Evolutionary conservation across 2,113 vertebrate genomes (phyloP), one percentile per base, ranked within the genome.

Genomic region (Calonectris borealis): DNA sequence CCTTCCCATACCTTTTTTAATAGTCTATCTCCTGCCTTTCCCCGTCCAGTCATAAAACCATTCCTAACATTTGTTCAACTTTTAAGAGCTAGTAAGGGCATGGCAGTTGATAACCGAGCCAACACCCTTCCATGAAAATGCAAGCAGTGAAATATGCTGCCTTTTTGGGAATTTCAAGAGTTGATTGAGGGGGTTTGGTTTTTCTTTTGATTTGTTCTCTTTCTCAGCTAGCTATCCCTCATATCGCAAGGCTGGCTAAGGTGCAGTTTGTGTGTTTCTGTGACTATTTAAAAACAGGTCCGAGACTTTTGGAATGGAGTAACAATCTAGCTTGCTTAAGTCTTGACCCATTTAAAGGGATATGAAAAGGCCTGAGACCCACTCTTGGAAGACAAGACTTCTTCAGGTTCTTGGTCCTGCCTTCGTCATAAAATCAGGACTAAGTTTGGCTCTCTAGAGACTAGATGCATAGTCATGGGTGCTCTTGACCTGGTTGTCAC

Each of bases 1-100:
- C 93, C 86, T 97, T 96, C 93, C 86, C 92, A 77, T 94, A 96
- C 94, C 64, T 88, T 97, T 97, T 96, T 95, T 96, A 94, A 78
- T 96, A 97, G 94, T 78, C 88, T 84, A 73, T 90, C 85, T 96
- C 87, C 95, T 70, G 86, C 83, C 69, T 96, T 95, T 86, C 91
- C 83, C 92, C 11, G 17, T 93, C 83, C 79, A 91, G 71, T 93
- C 93, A 86, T 96, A 96, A 97, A 96, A 48, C 51, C 84, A 57
- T 93, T 92, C 48, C 95, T 93, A 90, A 93, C 90, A 79, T 95
- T 98, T 93, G 66, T 77, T 92, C 90, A 90, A 44, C 83, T 97
- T 94, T 92, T 88, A 96, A 97, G 85, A 91, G 88, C 93, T 94
- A 90, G 89, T 82, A 91, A 94, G 86, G 91, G 92, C 95, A 96